Percentiles rank a stretch among this genome's conserved stretches.
Conservation (phyloP, 2,888 invertebrate genomes). For the Scrobipalpa atriplicella region DNA sequence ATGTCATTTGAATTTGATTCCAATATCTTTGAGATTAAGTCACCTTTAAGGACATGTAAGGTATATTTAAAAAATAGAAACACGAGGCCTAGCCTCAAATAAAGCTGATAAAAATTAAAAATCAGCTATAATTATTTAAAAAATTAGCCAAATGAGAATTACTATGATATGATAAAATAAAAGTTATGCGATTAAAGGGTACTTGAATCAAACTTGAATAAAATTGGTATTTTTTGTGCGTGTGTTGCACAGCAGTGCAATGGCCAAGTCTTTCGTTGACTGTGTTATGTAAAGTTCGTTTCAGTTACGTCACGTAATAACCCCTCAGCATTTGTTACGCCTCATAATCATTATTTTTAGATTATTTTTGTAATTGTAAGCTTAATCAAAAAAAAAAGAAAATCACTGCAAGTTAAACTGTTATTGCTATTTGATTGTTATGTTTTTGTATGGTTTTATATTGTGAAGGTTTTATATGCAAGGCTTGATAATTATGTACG, state of each 20-base stretch:
- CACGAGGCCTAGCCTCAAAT: background rate
- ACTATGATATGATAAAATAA: background rate
- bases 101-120: background rate
- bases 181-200: background rate
- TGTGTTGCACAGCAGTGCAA: background rate
- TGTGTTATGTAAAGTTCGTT: background rate
- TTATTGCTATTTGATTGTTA: conserved; percentile 33
- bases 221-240: background rate
- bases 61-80: background rate
- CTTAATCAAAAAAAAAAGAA: conserved; percentile 11
- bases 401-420: conserved; percentile 27
- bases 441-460: conserved; percentile 30
- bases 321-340: conserved; percentile 12
- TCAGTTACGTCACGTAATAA: background rate
- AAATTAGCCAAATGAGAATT: conserved; percentile 11
- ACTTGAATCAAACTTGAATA: background rate
- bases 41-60: background rate
- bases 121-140: background rate
- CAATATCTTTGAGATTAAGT: background rate
- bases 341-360: conserved; percentile 21
- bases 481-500: conserved; percentile 21
- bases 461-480: conserved; percentile 9
- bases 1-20: background rate
- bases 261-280: background rate
- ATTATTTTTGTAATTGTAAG: conserved; percentile 29